A percentile compares a stretch with the other conserved stretches of the same genome.
These are phyloP conservation scores for Pterocles burchelli DNA, from an alignment of 2,113 vertebrate genomes.

Conservation along the genomic window DNA sequence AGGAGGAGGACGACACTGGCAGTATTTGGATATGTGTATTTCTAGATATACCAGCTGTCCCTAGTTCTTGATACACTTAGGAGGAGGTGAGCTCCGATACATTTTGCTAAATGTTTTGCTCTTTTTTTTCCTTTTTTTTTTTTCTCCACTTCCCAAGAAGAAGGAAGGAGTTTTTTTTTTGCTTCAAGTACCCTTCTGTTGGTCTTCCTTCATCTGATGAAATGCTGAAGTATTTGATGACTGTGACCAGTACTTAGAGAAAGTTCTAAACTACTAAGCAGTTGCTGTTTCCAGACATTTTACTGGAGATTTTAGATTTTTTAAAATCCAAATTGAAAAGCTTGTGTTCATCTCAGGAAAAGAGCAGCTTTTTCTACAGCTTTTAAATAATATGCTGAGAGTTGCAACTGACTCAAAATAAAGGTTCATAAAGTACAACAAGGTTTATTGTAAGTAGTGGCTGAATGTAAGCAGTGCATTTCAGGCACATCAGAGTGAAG, in stretches of 20 bases:
- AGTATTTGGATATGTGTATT: conserved; percentile 56
- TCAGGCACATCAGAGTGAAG: background rate
- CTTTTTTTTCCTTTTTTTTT: background rate
- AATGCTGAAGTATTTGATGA: background rate
- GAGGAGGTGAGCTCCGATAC: background rate
- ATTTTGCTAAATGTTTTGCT: background rate
- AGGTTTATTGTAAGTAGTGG: background rate
- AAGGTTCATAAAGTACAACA: background rate
- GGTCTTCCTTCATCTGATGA: background rate
- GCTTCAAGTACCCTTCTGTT: background rate
- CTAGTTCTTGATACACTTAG: background rate
- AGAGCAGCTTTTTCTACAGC: background rate
- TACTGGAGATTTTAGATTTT: background rate
- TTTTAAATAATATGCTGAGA: background rate
- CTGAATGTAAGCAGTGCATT: background rate
- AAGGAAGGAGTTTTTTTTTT: background rate
- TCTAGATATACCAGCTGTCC: conserved; percentile 45
- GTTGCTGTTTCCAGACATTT: background rate
- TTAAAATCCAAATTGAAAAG: background rate
- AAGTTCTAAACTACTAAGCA: background rate
- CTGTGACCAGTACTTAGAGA: background rate
- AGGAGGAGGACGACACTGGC: background rate
- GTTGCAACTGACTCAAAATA: background rate
- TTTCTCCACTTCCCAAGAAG: background rate
- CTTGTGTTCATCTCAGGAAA: fast-evolving